phyloP scores from a whole-genome alignment of 1,140 invertebrate genomes.

The Trichonephila clavipes region DNA sequence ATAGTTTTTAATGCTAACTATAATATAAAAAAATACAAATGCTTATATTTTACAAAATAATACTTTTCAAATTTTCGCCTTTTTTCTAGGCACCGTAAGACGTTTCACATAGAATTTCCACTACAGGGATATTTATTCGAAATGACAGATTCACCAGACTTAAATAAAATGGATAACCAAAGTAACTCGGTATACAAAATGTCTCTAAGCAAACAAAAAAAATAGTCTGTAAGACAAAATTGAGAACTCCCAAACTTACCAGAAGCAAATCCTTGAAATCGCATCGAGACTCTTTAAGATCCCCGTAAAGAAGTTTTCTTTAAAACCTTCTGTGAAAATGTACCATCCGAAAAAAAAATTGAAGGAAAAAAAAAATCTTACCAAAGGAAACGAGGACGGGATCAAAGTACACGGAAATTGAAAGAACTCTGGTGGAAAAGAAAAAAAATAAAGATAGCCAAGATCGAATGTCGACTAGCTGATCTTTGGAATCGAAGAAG shows the following conservation, averaged over 20 bases:
- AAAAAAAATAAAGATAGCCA: conserved; percentile 22
- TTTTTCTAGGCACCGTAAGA: too few relatives aligned
- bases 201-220: background rate
- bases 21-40: too few relatives aligned
- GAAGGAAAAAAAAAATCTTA: background rate
- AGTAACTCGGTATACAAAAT: background rate
- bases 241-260: background rate
- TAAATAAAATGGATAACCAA: conserved; percentile 11
- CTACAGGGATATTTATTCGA: background rate
- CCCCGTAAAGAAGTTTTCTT: conserved; percentile 37
- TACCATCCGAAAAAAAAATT: background rate
- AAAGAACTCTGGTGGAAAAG: conserved; percentile 33
- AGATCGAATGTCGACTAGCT: conserved; percentile 57
- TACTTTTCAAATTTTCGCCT: too few relatives aligned
- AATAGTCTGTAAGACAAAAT: background rate
- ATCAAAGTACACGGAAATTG: conserved; percentile 73
- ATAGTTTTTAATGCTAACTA: too few relatives aligned
- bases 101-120: too few relatives aligned
- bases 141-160: background rate
- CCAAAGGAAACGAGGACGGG: conserved; percentile 50
- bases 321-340: conserved; percentile 47
- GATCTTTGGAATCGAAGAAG: conserved; percentile 27
- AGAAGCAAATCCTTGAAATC: conserved; percentile 54
- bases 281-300: conserved; percentile 11
- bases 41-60: too few relatives aligned